Base-by-base conservation (phyloP, 2,113 vertebrate species). In the Megaceryle torquata region DNA sequence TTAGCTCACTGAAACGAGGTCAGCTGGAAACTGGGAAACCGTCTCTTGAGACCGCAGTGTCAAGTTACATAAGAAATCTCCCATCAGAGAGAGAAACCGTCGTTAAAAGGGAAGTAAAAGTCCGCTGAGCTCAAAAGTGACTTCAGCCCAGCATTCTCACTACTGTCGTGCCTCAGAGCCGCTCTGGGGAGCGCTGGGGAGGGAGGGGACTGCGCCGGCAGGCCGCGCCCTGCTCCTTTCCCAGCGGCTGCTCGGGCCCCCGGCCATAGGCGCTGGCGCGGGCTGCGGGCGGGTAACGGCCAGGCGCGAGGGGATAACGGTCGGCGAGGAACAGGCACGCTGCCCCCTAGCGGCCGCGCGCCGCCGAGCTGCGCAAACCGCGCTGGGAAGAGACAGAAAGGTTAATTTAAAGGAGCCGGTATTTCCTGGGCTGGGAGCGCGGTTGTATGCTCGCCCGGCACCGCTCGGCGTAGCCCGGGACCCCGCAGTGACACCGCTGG, bases 111-210 rank as follows among this genome's bases (percentile, higher is more conserved):
- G 46, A 86, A 64, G 43, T 0, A 8, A 1, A 6, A 65, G 5
- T 0, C 7, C 1, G 22, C 33, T 13, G 5, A 2, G n/a, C 31
- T 31, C 35, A 0, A 4, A 4, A 5, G 33, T 4, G 26, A 0
- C 35, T 33, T 9, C 8, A 6, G 57, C 31, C 77, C 13, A 6
- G 1, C 3, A 4, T 0, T n/a, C 56, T 15, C 2, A 9, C 24
- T 0, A 1, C 13, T 2, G 12, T 1, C 0, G 20, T 5, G 15
- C 70, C 39, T 9, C 28, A 1, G n/a, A 22, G 37, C 29, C 20
- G 10, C 37, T 8, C 41, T 2, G 43, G 48, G 11, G 4, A 17
- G 20, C 1, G 15, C 59, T 1, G 28, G 54, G 25, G 33, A 21
- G 25, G 14, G 19, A 1, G 11, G 37, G 50, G 50, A 51, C 50